A percentile compares a stretch with the other conserved stretches of the same genome.
Evolutionary conservation across 1,140 invertebrate genomes (phyloP).

Genomic region (Ceratina australensis): DNA sequence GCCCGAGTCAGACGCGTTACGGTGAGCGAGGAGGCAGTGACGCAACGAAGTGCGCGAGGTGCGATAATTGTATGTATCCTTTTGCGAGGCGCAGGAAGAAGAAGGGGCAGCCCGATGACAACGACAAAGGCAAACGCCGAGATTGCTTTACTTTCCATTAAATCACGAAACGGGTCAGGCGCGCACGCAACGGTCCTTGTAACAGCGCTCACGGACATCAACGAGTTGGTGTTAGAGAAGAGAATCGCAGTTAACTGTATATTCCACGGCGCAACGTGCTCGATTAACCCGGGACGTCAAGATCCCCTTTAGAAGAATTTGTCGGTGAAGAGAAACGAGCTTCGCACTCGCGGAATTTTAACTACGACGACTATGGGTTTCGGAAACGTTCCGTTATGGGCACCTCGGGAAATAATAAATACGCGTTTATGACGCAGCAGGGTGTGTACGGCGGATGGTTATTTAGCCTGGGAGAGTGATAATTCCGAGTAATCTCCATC

Average conservation of each 20-base stretch:
- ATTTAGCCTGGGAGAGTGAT: too few species aligned
- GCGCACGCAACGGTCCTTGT: constrained; percentile 16
- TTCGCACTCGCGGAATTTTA: not conserved
- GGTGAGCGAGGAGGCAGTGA: too few species aligned
- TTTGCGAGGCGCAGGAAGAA: not conserved
- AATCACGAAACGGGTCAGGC: constrained; percentile 54
- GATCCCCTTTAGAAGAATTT: constrained; percentile 14
- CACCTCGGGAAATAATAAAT: not conserved
- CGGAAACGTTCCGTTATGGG: too few species aligned
- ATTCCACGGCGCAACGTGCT: constrained; percentile 3
- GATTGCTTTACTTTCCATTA: constrained; percentile 62
- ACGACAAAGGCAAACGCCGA: constrained; percentile 23
- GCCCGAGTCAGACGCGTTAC: not conserved
- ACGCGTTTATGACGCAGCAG: not conserved
- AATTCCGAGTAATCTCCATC: not conserved
- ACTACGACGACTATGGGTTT: not conserved
- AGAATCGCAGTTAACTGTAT: not conserved
- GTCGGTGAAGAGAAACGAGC: not conserved
- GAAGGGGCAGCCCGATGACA: constrained; percentile 5
- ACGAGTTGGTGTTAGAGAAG: not conserved
- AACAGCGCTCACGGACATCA: not conserved
- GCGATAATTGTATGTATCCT: not conserved
- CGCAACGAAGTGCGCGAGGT: not conserved
- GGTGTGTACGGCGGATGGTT: too few species aligned
- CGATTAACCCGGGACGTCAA: constrained; percentile 15